Evolutionary conservation across 2,888 invertebrate species (phyloP).

Genomic region (Lasius platythorax): DNA sequence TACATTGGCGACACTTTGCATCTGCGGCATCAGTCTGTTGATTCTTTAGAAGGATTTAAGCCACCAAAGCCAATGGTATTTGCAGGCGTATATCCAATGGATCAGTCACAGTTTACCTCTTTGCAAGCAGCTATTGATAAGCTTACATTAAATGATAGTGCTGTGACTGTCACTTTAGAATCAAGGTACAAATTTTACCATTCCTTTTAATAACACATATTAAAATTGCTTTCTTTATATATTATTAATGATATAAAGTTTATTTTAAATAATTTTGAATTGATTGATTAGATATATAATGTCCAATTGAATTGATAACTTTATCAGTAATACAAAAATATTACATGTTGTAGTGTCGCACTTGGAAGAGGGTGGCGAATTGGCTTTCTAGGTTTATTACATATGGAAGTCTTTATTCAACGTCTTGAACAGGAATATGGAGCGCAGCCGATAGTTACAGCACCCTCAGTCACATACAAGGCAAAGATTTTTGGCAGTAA

Average conservation of each 20-base stretch:
- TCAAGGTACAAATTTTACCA: slow-evolving; percentile 89
- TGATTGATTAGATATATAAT: not conserved
- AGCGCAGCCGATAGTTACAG: slow-evolving; percentile 93
- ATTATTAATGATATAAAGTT: not conserved
- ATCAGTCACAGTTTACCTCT: slow-evolving; percentile 93
- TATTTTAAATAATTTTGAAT: not conserved
- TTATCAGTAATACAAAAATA: slow-evolving; percentile 10
- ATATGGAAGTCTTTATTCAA: slow-evolving; percentile 96
- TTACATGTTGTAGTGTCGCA: slow-evolving; percentile 89
- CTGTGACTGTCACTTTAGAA: slow-evolving; percentile 93
- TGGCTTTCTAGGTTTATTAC: slow-evolving; percentile 94
- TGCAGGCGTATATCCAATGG: slow-evolving; percentile 96
- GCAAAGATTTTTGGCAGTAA: slow-evolving; percentile 92
- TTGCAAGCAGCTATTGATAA: slow-evolving; percentile 95
- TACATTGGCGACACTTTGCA: slow-evolving; percentile 92
- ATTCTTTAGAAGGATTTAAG: slow-evolving; percentile 89
- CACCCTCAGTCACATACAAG: slow-evolving; percentile 95
- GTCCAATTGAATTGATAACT: slow-evolving; percentile 1
- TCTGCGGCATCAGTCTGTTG: slow-evolving; percentile 87
- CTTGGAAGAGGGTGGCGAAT: slow-evolving; percentile 96
- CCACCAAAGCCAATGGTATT: slow-evolving; percentile 93
- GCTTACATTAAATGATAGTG: slow-evolving; percentile 97
- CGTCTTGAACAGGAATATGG: slow-evolving; percentile 94
- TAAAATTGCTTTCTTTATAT: not conserved
- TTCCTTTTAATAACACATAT: not conserved